Conservation (phyloP, 2,888 invertebrate genomes). For the Eristalis intricaria region DNA sequence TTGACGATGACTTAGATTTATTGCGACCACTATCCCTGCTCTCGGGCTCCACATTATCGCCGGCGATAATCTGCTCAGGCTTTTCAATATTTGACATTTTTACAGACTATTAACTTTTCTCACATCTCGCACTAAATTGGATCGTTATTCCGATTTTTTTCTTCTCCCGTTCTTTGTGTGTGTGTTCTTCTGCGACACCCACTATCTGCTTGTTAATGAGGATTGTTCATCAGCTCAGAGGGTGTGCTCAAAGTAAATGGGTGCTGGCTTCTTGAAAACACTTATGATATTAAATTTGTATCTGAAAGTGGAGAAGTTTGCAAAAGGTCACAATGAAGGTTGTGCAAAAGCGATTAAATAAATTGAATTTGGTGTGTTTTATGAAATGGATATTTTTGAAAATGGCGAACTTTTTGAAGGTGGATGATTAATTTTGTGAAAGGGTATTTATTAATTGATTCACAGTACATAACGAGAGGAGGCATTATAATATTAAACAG, state of each 20-base stretch:
- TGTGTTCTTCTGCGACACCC: neutral
- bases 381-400: no score
- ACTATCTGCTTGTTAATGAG: constrained; percentile 18
- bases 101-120: constrained; percentile 57
- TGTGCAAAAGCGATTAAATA: neutral
- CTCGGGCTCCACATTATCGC: constrained; percentile 41
- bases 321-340: neutral
- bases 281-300: constrained; percentile 4
- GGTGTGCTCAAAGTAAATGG: neutral
- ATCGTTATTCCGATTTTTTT: constrained; percentile 4
- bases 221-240: constrained; percentile 3
- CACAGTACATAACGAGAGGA: no score
- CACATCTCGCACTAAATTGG: constrained; percentile 50
- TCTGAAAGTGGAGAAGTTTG: neutral
- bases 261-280: neutral
- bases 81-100: constrained; percentile 62
- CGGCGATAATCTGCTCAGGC: constrained; percentile 46
- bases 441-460: no score
- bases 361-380: neutral
- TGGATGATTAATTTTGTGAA: neutral
- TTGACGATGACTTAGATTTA: constrained; percentile 57
- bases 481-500: no score
- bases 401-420: neutral
- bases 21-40: constrained; percentile 43
- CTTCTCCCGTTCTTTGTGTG: neutral